Conservation (phyloP, 2,113 vertebrate species). For the Mionectes macconnelli region DNA sequence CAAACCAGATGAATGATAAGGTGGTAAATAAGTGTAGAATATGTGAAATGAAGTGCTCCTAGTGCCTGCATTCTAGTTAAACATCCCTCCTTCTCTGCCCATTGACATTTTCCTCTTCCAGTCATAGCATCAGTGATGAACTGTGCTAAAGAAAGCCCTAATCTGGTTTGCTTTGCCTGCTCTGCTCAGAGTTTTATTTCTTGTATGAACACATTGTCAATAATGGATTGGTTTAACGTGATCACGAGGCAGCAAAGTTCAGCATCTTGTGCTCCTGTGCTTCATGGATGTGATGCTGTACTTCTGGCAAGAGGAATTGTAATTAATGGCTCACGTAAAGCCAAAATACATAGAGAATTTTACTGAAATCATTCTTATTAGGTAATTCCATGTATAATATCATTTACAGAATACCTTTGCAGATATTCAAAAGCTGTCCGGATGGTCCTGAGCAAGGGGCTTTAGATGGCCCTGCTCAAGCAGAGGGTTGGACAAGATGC, state of each 20-base stretch:
- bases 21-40: background rate
- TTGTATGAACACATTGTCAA: background rate
- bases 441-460: background rate
- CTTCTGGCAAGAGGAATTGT: background rate
- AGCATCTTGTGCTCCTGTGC: background rate
- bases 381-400: background rate
- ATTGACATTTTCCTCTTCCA: background rate
- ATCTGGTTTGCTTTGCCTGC: background rate
- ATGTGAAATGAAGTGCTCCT: background rate
- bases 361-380: background rate
- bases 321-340: background rate
- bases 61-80: background rate
- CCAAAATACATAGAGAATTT: background rate
- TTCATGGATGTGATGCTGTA: background rate
- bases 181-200: background rate
- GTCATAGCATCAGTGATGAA: background rate
- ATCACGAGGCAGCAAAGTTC: slow-evolving; percentile 3
- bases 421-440: background rate
- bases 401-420: background rate
- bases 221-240: slow-evolving; percentile 8
- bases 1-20: background rate
- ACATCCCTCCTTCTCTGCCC: background rate
- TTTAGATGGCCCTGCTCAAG: background rate
- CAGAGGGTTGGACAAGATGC: background rate
- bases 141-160: background rate